phyloP scores from a whole-genome alignment of 2,888 invertebrate species.

The Andrena bicolor region DNA sequence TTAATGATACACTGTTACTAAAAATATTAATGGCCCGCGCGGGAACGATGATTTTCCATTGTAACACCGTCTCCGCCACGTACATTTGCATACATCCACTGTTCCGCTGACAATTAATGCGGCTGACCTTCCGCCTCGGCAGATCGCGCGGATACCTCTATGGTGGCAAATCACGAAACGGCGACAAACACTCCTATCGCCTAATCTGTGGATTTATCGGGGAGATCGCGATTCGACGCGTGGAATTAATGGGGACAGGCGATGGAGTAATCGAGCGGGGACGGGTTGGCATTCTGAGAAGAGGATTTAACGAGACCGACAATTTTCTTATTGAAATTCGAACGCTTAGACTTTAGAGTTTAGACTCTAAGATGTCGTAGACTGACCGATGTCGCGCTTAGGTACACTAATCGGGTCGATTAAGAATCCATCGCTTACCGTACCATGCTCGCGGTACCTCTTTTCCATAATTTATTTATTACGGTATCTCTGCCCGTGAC shows the following conservation, averaged over 20 bases:
- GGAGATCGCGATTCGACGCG: slow-evolving; percentile 13
- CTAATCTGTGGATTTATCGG: slow-evolving; percentile 18
- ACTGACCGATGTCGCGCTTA: no score
- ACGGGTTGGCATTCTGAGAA: not conserved
- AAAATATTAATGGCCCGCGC: slow-evolving; percentile 62
- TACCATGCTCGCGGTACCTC: no score
- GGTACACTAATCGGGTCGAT: no score
- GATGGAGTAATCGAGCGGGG: not conserved
- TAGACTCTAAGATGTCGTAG: no score
- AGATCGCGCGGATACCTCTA: slow-evolving; percentile 34
- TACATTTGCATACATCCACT: slow-evolving; percentile 26
- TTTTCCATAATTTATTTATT: slow-evolving; percentile 11
- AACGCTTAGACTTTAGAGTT: no score
- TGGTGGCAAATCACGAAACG: not conserved
- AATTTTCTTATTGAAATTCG: no score
- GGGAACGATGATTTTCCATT: slow-evolving; percentile 47
- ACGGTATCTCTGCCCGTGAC: not conserved
- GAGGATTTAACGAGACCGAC: not conserved
- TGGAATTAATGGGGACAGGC: not conserved
- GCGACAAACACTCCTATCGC: slow-evolving; percentile 36
- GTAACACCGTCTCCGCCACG: not conserved
- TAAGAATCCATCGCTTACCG: no score
- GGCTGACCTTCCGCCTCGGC: slow-evolving; percentile 43
- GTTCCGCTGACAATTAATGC: slow-evolving; percentile 58
- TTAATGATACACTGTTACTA: slow-evolving; percentile 55